These are phyloP conservation scores for Monoplex corrugatus DNA, from an alignment of 2,888 invertebrate species.

Conservation along the genomic window DNA sequence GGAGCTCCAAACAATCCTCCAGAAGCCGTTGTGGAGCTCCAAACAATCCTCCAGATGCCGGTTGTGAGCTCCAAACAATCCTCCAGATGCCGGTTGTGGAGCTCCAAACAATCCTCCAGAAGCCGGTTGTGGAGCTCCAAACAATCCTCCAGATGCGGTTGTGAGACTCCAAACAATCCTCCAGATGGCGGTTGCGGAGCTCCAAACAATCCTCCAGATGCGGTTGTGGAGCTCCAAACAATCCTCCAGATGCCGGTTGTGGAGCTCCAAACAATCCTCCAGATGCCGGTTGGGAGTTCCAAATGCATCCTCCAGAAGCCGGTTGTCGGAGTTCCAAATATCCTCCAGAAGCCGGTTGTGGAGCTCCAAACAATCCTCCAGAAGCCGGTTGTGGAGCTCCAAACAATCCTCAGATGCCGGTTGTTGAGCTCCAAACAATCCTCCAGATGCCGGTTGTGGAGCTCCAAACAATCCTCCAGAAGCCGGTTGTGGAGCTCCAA, in stretches of 20 bases:
- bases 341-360: background rate
- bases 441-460: background rate
- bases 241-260: background rate
- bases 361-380: conserved; percentile 4
- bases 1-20: no score
- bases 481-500: background rate
- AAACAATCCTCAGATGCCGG: background rate
- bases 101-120: background rate
- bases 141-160: background rate
- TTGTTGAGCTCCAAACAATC: no score
- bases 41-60: no score
- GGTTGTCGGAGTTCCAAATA: background rate
- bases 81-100: background rate
- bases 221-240: background rate
- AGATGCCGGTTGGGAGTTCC: background rate
- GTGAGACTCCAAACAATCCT: background rate
- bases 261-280: background rate
- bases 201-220: background rate
- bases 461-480: background rate
- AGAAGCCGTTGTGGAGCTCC: no score
- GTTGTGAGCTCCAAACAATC: no score
- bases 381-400: background rate
- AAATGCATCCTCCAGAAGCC: background rate
- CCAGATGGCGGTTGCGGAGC: background rate
- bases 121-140: background rate